Evolutionary conservation across 2,113 vertebrate species (phyloP), one percentile per base, ranked within the genome.

Genomic region (Rostratula benghalensis): DNA sequence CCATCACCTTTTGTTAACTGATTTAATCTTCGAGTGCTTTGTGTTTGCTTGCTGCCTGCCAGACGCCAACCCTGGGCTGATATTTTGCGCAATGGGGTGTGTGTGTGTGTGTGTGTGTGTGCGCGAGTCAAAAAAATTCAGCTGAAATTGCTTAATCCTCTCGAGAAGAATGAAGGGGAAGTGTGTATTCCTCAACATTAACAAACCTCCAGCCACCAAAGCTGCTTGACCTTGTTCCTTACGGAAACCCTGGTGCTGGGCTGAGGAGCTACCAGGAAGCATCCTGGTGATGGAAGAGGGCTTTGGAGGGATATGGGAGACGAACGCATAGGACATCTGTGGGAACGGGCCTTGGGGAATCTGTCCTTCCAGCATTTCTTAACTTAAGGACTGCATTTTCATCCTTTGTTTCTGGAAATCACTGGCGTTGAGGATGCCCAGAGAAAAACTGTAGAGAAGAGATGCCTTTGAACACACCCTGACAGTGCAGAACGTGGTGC

Each of bases 401-500:
- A 76, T 13, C 28, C 31, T 48, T 30, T 67, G 19, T 22, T 88
- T 45, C 83, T 73, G 57, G 45, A 56, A 33, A 45, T 30, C 24
- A 5, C 12, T 1, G 2, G 5, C 13, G 8, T 1, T 50, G 73
- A 77, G 71, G 53, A 68, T 13, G 35, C 22, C 39, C 12, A 51
- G 71, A 64, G 31, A 24, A 74, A 60, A 65, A n/a, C 3, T 2
- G 1, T 21, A 21, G 46, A 41, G 7, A 83, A 27, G 15, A 79
- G 37, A 31, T 41, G 35, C 61, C 79, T 60, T 57, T 21, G 23
- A 86, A 43, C 7, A 33, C 0, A 1, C 19, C 59, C 54, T 45
- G 63, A 43, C 48, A 5, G 0, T 1, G 25, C 79, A 17, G 30
- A 56, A 24, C 1, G 0, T 0, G 1, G 48, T 45, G 70, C 39